phyloP scores from a whole-genome alignment of 2,113 vertebrate genomes.

The Apodemus speciosus region DNA sequence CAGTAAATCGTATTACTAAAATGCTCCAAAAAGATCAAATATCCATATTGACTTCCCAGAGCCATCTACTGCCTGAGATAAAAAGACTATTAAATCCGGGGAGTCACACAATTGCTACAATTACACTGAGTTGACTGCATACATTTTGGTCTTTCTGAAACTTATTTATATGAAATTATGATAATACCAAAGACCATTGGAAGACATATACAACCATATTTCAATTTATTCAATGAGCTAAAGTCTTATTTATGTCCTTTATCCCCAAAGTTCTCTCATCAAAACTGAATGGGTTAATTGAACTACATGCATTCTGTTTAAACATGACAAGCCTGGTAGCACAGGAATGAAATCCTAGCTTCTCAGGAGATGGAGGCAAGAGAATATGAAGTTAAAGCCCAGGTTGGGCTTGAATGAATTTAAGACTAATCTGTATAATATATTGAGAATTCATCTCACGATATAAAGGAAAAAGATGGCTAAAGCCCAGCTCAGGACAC shows the following conservation, averaged over 20 bases:
- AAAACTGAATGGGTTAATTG: background rate
- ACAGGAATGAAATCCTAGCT: background rate
- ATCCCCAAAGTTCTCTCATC: background rate
- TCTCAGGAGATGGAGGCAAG: background rate
- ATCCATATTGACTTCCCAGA: background rate
- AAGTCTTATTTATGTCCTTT: background rate
- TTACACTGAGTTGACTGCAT: background rate
- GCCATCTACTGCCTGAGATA: background rate
- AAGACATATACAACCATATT: background rate
- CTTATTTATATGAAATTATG: slow-evolving; percentile 26
- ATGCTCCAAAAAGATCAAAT: background rate
- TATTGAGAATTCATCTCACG: background rate
- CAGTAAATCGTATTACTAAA: background rate
- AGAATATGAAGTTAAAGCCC: background rate
- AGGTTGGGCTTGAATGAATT: background rate
- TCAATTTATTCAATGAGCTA: background rate
- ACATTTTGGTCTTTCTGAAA: background rate
- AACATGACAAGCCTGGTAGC: background rate
- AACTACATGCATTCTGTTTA: background rate
- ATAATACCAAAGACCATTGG: background rate
- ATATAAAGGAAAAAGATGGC: background rate
- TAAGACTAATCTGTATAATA: background rate
- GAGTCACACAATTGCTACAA: slow-evolving; percentile 10
- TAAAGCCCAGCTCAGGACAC: background rate
- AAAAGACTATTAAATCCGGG: background rate